phyloP scores from a whole-genome alignment of 2,797 vertebrate genomes.

The Pagetopsis macropterus region DNA sequence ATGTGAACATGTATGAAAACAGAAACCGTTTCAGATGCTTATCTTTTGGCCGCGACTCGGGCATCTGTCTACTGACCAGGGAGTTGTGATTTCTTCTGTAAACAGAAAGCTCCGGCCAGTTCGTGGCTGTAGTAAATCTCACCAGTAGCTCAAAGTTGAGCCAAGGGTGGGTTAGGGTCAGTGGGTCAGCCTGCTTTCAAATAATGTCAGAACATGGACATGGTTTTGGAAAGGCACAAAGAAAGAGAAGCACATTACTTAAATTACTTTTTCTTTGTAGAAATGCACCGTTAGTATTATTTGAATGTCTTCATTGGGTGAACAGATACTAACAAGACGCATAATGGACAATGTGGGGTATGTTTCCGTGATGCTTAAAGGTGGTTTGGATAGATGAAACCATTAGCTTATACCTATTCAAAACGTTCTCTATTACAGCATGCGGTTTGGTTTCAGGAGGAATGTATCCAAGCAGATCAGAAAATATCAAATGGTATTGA shows the following conservation, averaged over 20 bases:
- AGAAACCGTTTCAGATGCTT: constrained; percentile 4
- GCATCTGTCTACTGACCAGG: constrained; percentile 18
- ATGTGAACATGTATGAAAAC: not conserved
- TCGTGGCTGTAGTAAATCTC: constrained; percentile 53
- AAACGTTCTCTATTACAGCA: too few species aligned
- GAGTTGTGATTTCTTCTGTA: constrained; percentile 24
- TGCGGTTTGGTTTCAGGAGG: too few species aligned
- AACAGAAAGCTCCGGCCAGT: constrained; percentile 23
- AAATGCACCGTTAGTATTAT: not conserved
- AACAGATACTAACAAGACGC: too few species aligned
- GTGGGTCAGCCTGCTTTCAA: constrained; percentile 52
- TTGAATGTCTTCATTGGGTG: too few species aligned
- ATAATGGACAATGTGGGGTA: too few species aligned
- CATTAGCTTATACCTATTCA: too few species aligned
- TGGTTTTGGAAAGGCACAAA: constrained; percentile 1
- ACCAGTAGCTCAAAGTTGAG: constrained; percentile 22
- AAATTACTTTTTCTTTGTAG: not conserved
- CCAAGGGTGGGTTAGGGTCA: constrained; percentile 48
- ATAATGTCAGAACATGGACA: constrained; percentile 43
- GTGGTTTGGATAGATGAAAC: too few species aligned
- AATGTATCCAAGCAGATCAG: not conserved
- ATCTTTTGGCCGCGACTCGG: constrained; percentile 8
- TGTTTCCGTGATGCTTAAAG: too few species aligned
- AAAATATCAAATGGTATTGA: not conserved
- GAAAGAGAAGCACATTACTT: constrained; percentile 1